Conservation (phyloP, 2,888 invertebrate genomes). For the Drosophila robusta region DNA sequence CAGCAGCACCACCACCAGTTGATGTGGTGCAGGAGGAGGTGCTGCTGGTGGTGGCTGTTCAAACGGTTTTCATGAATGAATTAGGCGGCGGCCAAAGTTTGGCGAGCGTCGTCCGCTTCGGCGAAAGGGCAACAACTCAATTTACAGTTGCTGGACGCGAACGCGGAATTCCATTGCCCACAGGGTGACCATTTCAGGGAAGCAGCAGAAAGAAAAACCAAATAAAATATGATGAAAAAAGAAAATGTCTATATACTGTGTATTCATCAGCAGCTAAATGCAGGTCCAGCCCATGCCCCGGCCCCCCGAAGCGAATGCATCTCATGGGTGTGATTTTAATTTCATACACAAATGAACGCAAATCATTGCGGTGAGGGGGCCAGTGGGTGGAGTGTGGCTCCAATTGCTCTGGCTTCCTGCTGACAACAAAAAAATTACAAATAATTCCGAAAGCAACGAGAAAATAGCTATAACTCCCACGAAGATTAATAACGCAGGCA, state of each 20-base stretch:
- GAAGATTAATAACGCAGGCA: slow-evolving; percentile 81
- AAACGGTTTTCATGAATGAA: slow-evolving; percentile 78
- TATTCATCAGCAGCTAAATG: slow-evolving; percentile 51
- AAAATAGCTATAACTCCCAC: slow-evolving; percentile 81
- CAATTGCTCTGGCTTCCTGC: slow-evolving; percentile 33
- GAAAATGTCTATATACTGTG: slow-evolving; percentile 14
- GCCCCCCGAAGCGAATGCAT: slow-evolving; percentile 49
- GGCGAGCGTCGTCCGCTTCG: slow-evolving; percentile 38
- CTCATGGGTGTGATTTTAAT: slow-evolving; percentile 85
- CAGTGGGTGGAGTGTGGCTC: slow-evolving; percentile 4
- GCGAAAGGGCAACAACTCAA: slow-evolving; percentile 77
- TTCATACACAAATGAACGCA: slow-evolving; percentile 85
- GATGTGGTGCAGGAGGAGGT: neutral
- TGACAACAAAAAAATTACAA: slow-evolving; percentile 43
- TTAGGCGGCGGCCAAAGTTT: slow-evolving; percentile 73
- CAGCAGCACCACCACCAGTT: neutral
- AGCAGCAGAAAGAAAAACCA: slow-evolving; percentile 11
- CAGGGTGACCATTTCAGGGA: slow-evolving; percentile 64
- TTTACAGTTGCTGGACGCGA: slow-evolving; percentile 68
- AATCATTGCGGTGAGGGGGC: slow-evolving; percentile 54
- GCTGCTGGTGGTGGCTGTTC: slow-evolving; percentile 36
- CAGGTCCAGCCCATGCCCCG: slow-evolving; percentile 28
- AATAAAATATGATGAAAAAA: slow-evolving; percentile 35
- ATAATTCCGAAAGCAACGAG: slow-evolving; percentile 48
- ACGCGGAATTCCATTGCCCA: slow-evolving; percentile 67